Percentiles rank a stretch among this genome's conserved stretches.
Evolutionary conservation across 2,113 vertebrate species (phyloP).

Genomic region (Rissa tridactyla): DNA sequence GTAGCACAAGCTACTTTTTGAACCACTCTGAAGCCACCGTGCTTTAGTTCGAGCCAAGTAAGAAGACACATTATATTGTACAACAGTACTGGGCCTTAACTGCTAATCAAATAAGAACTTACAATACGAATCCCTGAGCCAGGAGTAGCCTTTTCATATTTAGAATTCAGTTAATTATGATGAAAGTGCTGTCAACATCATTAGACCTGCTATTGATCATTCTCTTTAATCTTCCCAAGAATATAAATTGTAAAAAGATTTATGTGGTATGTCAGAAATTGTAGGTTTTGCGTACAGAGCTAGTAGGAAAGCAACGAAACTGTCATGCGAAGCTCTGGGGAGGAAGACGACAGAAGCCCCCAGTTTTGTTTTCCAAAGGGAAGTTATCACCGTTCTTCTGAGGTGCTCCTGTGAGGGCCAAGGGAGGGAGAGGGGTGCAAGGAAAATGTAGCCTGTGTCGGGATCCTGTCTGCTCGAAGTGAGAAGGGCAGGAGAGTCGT

Average conservation of each 20-base stretch:
- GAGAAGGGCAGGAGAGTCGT: not conserved
- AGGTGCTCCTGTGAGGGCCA: not conserved
- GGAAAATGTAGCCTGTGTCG: not conserved
- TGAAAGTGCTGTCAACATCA: constrained; percentile 25
- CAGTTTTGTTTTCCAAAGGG: not conserved
- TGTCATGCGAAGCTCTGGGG: not conserved
- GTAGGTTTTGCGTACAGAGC: not conserved
- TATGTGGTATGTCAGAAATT: not conserved
- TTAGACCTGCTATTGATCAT: constrained; percentile 38
- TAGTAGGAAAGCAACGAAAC: not conserved
- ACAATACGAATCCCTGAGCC: not conserved
- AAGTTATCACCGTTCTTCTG: not conserved
- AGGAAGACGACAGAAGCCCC: not conserved
- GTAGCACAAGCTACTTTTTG: constrained; percentile 13
- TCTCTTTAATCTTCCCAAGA: constrained; percentile 39
- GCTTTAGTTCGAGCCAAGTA: not conserved
- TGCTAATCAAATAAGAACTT: not conserved
- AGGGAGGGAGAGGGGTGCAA: not conserved
- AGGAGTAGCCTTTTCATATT: constrained; percentile 2
- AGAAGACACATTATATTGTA: not conserved
- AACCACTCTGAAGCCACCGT: not conserved
- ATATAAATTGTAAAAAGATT: not conserved
- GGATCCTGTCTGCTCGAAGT: not conserved
- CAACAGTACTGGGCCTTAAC: not conserved
- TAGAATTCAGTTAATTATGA: constrained; percentile 54